Evolutionary conservation across 2,888 invertebrate species (phyloP).

Genomic region (Aphidius colemani): DNA sequence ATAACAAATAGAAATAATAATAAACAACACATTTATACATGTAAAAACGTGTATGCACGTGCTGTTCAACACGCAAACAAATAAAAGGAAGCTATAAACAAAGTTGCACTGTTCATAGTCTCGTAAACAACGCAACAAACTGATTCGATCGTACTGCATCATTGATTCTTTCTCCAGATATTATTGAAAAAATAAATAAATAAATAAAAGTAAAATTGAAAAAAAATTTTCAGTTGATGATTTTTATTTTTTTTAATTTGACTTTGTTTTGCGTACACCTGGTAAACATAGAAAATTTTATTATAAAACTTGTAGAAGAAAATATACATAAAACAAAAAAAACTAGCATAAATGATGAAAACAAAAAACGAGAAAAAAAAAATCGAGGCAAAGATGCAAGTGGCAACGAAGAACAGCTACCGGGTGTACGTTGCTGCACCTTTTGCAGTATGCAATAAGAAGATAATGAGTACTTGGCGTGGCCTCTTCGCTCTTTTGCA

Average conservation of each 20-base stretch:
- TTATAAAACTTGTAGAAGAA: too few relatives aligned
- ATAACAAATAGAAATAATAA: constrained; percentile 8
- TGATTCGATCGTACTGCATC: constrained; percentile 13
- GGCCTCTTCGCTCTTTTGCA: constrained; percentile 21
- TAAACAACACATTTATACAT: constrained; percentile 13
- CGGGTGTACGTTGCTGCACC: constrained; percentile 29
- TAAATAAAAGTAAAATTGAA: too few relatives aligned
- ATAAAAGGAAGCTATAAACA: constrained; percentile 9
- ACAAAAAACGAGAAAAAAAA: constrained; percentile 6
- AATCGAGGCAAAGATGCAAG: constrained; percentile 7
- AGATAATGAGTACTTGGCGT: constrained; percentile 37
- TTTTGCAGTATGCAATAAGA: constrained; percentile 33
- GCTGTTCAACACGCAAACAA: constrained; percentile 21
- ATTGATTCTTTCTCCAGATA: too few relatives aligned
- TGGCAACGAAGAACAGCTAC: constrained; percentile 25
- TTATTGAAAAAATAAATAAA: too few relatives aligned
- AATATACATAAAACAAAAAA: too few relatives aligned
- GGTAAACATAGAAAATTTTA: too few relatives aligned
- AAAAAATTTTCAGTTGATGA: too few relatives aligned
- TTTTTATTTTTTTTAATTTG: too few relatives aligned
- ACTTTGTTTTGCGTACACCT: too few relatives aligned
- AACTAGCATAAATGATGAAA: not conserved
- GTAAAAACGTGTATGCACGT: constrained; percentile 20
- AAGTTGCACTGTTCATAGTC: constrained; percentile 15
- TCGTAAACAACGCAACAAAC: constrained; percentile 18